A percentile compares a stretch with the other conserved stretches of the same genome.
phyloP scores from a whole-genome alignment of 2,888 invertebrate genomes.

The Parochlus steinenii region DNA sequence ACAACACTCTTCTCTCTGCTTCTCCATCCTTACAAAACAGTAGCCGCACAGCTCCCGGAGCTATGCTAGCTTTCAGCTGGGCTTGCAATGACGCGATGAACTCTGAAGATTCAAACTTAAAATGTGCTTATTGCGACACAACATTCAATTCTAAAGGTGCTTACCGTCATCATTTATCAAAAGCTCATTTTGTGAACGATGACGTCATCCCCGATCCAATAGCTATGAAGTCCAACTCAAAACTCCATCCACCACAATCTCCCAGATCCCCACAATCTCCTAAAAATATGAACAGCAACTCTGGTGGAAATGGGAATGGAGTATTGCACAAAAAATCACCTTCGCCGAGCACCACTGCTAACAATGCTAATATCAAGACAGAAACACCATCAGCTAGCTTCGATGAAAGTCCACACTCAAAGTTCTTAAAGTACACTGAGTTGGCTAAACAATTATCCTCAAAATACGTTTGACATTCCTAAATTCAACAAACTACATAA shows the following conservation, averaged over 20 bases:
- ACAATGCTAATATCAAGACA: constrained; percentile 9
- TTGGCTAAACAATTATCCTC: constrained; percentile 95
- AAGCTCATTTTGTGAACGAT: constrained; percentile 90
- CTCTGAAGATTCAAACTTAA: constrained; percentile 75
- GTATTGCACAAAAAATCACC: constrained; percentile 30
- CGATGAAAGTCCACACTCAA: constrained; percentile 89
- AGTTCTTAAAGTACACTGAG: constrained; percentile 96
- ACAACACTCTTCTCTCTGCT: constrained; percentile 29
- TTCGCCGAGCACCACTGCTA: constrained; percentile 30
- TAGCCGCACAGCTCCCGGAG: constrained; percentile 44
- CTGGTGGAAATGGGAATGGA: constrained; percentile 20
- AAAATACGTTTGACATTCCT: constrained; percentile 68
- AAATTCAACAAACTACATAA: constrained; percentile 11
- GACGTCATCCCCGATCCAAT: constrained; percentile 68
- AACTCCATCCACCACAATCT: constrained; percentile 16
- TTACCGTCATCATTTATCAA: constrained; percentile 87
- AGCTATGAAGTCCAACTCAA: constrained; percentile 33
- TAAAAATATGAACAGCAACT: constrained; percentile 21
- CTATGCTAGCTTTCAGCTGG: constrained; percentile 83
- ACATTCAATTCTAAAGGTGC: constrained; percentile 94
- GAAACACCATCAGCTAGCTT: constrained; percentile 38
- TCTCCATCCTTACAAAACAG: constrained; percentile 27
- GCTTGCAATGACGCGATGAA: constrained; percentile 85
- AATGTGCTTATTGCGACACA: constrained; percentile 88
- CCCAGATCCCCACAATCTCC: constrained; percentile 28